Percentiles rank a stretch among this genome's conserved stretches.
These are phyloP conservation scores for Sinhomidia bicolor DNA, from an alignment of 2,888 invertebrate genomes.

Conservation along the genomic window DNA sequence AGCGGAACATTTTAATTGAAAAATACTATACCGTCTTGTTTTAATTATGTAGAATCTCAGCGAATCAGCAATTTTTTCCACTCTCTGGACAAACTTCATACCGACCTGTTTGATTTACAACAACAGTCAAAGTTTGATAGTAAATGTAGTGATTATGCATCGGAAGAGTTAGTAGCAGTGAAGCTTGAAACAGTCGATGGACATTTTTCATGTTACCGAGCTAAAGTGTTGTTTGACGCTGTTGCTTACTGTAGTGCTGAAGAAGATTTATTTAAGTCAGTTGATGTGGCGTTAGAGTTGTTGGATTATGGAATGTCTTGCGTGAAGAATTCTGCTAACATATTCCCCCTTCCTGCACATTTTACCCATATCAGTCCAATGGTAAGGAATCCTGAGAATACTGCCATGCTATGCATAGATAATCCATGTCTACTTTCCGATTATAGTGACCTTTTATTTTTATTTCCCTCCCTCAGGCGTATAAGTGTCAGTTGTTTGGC, in stretches of 20 bases:
- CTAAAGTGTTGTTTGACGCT: constrained; percentile 61
- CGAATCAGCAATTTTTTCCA: too few species aligned
- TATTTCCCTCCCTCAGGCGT: too few species aligned
- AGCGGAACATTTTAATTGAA: too few species aligned
- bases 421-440: background rate
- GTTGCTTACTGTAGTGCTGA: background rate
- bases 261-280: constrained; percentile 23
- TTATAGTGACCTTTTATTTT: too few species aligned
- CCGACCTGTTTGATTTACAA: background rate
- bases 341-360: constrained; percentile 26
- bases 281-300: constrained; percentile 43
- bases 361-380: constrained; percentile 51
- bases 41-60: too few species aligned
- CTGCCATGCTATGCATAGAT: background rate
- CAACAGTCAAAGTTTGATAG: background rate
- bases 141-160: constrained; percentile 20
- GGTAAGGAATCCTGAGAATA: constrained; percentile 41
- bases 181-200: constrained; percentile 5
- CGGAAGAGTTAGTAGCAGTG: constrained; percentile 68
- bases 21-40: too few species aligned
- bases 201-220: constrained; percentile 51
- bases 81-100: background rate
- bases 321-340: constrained; percentile 25
- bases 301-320: constrained; percentile 62
- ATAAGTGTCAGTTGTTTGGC: constrained; percentile 63